Evolutionary conservation across 2,888 invertebrate genomes (phyloP).

Genomic region (Dicranocentrus wangi): DNA sequence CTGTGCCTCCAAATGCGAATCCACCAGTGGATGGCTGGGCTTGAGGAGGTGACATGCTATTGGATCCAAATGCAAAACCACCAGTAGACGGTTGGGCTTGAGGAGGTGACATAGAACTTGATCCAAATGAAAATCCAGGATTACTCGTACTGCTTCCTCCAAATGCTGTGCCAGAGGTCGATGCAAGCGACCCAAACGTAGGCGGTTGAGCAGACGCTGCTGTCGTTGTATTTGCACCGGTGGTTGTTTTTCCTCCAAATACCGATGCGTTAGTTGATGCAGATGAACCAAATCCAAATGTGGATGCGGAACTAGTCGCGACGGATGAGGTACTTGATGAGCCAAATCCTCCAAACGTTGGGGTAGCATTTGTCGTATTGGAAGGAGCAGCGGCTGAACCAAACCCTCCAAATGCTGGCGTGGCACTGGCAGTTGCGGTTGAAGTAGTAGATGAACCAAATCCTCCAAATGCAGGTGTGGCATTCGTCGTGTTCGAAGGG

Average conservation of each 20-base stretch:
- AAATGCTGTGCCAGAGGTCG: background rate
- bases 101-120: background rate
- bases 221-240: too few species aligned
- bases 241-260: too few species aligned
- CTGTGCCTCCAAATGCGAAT: constrained; percentile 15
- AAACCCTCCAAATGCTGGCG: too few species aligned
- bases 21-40: constrained; percentile 18
- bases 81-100: constrained; percentile 2
- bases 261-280: too few species aligned
- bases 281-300: too few species aligned
- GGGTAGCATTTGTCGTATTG: background rate
- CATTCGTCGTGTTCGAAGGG: too few species aligned
- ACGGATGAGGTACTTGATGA: constrained; percentile 2
- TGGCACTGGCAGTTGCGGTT: too few species aligned
- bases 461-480: too few species aligned
- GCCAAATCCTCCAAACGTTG: constrained; percentile 16
- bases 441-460: too few species aligned
- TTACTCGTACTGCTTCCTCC: background rate
- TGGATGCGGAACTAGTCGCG: background rate
- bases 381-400: background rate
- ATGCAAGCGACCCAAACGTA: background rate
- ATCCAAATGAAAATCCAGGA: constrained; percentile 25
- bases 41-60: constrained; percentile 7
- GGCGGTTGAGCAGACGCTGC: too few species aligned
- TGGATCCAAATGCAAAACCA: constrained; percentile 29